Base-by-base conservation (phyloP, 2,113 vertebrate genomes). In the Odontesthes bonariensis region DNA sequence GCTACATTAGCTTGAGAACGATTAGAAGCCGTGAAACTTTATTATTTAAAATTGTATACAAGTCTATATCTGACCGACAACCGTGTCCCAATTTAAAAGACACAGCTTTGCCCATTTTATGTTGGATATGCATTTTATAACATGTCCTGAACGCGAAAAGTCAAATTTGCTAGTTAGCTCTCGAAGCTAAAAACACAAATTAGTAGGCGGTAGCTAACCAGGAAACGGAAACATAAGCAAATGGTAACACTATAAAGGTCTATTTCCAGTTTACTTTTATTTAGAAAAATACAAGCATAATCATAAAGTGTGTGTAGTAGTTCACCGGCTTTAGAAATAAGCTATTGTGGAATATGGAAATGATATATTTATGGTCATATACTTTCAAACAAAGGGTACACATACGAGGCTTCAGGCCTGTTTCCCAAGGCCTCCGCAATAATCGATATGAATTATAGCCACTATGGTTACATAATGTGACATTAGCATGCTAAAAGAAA, bases 131-230 rank as follows among this genome's bases (percentile, higher is more conserved):
- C 1, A 31, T 9, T 7, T 17, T n/a, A 38, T 56, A 20, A 35
- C 11, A 35, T 0, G 2, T 0, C 14, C 0, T 14, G 57, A 4
- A 31, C 17, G 19, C 19, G 1, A 61, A 70, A 66, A 67, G 13
- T 42, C 17, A 35, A 23, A 61, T 62, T 42, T n/a, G 55, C 38
- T 55, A 40, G 68, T 80, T 85, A 88, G 88, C 88, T 86, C 77
- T 69, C 49, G 62, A 88, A 84, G 94, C 94, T 95, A 95, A 95
- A 95, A 95, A 95, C 93, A 94, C 85, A 86, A 58, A 86, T 81
- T 86, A 82, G 92, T 88, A 91, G 92, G 92, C 92, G 90, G 90
- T 90, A 92, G 89, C 90, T 91, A 92, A 93, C 93, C 94, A 94
- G 92, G 93, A 94, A 94, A 93, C 93, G 90, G 89, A 92, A 91